Evolutionary conservation across 1,140 invertebrate species (phyloP).

Genomic region (Pemphigus obesinymphae): DNA sequence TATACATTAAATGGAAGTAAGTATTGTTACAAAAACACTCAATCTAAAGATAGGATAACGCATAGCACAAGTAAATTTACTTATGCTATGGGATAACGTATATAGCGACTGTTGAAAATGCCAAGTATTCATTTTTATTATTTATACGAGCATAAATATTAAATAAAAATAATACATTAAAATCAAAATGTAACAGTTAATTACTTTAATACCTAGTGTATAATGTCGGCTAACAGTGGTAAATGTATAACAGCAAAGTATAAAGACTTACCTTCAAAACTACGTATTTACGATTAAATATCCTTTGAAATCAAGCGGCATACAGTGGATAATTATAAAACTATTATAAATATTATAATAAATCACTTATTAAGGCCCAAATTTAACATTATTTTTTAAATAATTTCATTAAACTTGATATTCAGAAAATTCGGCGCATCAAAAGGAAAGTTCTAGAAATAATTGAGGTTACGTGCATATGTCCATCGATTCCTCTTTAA

Average conservation of each 20-base stretch:
- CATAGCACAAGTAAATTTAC: too few species aligned
- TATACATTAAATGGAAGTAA: too few species aligned
- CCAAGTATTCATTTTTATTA: too few species aligned
- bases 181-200: neutral
- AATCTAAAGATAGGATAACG: too few species aligned
- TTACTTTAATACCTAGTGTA: neutral
- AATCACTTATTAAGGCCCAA: neutral
- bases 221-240: neutral
- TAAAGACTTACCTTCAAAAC: neutral
- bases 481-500: constrained; percentile 6
- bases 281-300: neutral
- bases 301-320: neutral
- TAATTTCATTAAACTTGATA: neutral
- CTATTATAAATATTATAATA: neutral
- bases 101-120: too few species aligned
- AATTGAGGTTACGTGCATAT: constrained; percentile 5
- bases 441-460: constrained; percentile 10
- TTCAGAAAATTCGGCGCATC: constrained; percentile 16
- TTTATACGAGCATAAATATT: too few species aligned
- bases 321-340: neutral
- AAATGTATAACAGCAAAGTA: neutral
- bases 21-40: too few species aligned
- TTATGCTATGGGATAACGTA: too few species aligned
- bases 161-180: neutral
- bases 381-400: neutral